phyloP scores from a whole-genome alignment of 2,797 vertebrate species.

The Brachyrhaphis roseni region DNA sequence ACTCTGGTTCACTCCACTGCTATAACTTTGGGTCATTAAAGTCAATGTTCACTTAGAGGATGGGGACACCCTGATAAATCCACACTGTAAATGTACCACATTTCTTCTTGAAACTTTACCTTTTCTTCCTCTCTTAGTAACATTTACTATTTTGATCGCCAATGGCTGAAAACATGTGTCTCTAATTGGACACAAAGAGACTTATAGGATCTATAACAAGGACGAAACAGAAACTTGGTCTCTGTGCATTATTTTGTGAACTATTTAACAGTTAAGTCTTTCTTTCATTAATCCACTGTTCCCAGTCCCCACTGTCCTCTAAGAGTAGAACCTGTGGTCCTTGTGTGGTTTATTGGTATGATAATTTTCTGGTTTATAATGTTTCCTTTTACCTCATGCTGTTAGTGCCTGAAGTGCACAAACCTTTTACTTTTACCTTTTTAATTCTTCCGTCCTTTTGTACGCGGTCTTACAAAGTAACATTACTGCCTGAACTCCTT shows the following conservation, averaged over 20 bases:
- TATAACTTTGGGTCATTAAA: conserved; percentile 51
- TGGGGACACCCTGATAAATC: conserved; percentile 35
- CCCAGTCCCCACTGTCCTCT: background rate
- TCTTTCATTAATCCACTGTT: background rate
- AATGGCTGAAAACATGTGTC: background rate
- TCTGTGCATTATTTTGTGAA: background rate
- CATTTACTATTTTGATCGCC: background rate
- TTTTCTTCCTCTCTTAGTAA: conserved; percentile 32
- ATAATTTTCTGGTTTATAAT: background rate
- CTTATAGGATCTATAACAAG: background rate
- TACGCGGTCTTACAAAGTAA: background rate
- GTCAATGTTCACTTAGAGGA: conserved; percentile 29
- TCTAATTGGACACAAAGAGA: conserved; percentile 35
- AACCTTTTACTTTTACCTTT: conserved; percentile 16
- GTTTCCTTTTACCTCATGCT: conserved; percentile 1
- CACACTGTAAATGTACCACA: conserved; percentile 12
- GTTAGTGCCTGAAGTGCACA: conserved; percentile 6
- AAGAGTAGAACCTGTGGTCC: background rate
- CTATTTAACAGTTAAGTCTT: background rate
- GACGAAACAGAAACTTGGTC: background rate
- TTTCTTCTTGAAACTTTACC: background rate
- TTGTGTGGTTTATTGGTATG: background rate
- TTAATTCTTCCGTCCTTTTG: conserved; percentile 13
- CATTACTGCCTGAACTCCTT: background rate
- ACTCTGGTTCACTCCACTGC: conserved; percentile 29